These are phyloP conservation scores for Trypoxylus dichotomus DNA, from an alignment of 1,140 invertebrate species.

Conservation along the genomic window DNA sequence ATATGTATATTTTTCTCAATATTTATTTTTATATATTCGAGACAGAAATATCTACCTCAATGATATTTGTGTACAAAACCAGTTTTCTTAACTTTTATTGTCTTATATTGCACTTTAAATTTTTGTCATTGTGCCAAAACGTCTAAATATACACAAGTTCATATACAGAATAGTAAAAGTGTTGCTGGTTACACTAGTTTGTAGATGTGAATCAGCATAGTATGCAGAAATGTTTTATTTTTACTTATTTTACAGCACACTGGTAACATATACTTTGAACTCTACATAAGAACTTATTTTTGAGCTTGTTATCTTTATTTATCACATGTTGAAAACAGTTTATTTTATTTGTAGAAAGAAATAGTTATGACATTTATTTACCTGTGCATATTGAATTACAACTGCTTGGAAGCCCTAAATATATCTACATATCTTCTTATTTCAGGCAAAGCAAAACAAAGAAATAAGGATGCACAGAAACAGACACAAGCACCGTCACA, in stretches of 20 bases:
- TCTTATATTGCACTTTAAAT: constrained; percentile 23
- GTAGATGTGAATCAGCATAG: constrained; percentile 13
- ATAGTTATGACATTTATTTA: neutral
- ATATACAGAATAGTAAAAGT: constrained; percentile 5
- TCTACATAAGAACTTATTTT: neutral
- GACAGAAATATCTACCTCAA: neutral
- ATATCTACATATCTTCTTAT: constrained; percentile 32
- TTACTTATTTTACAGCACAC: neutral
- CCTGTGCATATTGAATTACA: neutral
- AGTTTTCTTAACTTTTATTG: constrained; percentile 4
- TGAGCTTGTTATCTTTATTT: neutral
- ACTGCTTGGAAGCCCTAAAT: neutral
- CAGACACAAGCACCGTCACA: constrained; percentile 11
- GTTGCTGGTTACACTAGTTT: neutral
- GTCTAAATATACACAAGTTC: constrained; percentile 25
- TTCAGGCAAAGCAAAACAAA: constrained; percentile 48
- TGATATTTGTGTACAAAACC: constrained; percentile 5
- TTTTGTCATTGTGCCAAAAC: constrained; percentile 27
- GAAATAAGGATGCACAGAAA: constrained; percentile 35
- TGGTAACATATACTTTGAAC: neutral
- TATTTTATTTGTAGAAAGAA: neutral
- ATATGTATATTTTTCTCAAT: neutral
- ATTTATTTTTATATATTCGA: neutral
- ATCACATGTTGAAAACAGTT: neutral
- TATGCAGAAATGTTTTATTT: constrained; percentile 5